Evolutionary conservation across 2,888 invertebrate genomes (phyloP), one percentile per base, ranked within the genome.

Genomic region (Tetropium fuscum): DNA sequence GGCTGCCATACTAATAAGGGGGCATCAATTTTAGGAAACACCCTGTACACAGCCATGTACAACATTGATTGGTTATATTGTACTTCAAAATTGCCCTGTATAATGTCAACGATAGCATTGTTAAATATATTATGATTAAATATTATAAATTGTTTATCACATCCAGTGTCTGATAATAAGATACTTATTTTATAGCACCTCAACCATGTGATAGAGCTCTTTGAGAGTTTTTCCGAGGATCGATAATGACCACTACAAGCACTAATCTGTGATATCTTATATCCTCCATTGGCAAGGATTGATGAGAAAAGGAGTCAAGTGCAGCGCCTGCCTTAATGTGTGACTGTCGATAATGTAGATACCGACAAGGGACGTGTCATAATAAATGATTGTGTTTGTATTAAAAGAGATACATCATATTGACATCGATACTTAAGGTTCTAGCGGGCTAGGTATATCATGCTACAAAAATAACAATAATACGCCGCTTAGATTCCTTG

Each of bases 331-430:
- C 69, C 68, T 71, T 75, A 74, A 76, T 75, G 72, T 71, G 74
- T 75, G 72, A 18, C 71, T 70, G 72, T 72, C 73, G 73, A 76
- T 77, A 76, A 78, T 75, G 74, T 70, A 77, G 76, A 75, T 75
- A 76, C 73, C 69, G 72, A 69, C 65, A 69, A 56, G 71, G 66
- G 73, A 75, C 70, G 75, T 74, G 73, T 76, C 73, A 74, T 74
- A 74, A 78, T 77, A 78, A 79, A 78, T 77, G 76, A 78, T 77
- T 74, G 68, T 76, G 76, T 76, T 78, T 78, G 74, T 76, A 74
- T 76, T 76, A 74, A 74, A 73, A 66, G 68, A 73, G 75, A 78
- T 78, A 76, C 74, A 78, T 78, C 77, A 78, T 71, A 68, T 58
- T 69, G 70, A 72, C 64, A 58, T 55, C 59, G 43, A 58, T 47